Evolutionary conservation across 2,888 invertebrate species (phyloP), one percentile per base, ranked within the genome.

Genomic region (Agrochola lota): DNA sequence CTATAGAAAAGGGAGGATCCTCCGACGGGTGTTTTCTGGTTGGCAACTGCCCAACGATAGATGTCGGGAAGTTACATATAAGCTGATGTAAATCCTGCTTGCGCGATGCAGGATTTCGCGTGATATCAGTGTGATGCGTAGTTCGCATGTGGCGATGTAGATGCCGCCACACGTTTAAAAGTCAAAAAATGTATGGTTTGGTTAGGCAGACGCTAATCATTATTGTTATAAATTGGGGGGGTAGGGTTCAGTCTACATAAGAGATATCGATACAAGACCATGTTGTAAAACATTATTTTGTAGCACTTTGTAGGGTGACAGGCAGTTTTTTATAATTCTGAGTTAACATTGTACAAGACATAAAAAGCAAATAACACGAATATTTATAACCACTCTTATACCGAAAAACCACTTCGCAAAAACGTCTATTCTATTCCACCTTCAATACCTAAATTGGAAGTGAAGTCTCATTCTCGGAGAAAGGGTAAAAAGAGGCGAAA

Each of bases 401-500:
- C 30, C 9, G 40, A 64, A 59, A 62, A 79, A 30, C 12, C 15
- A 62, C 30, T 70, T 17, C 40, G 23, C 20, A 68, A 52, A 66
- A 67, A 43, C 40, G 1, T 26, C 5, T 30, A 46, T 67, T 68
- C 30, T 59, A 49, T 30, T 68, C 15, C 23, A 26, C 12, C 8
- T 26, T 57, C 35, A 64, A 83, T 12, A 20, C 11, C 43, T 60
- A 70, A 81, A 85, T 73, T 82, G 57, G 80, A 70, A 85, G 3
- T 70, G 55, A 75, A 52, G 68, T 66, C 49, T 83, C 12, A 60
- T 60, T 68, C 60, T 5, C 57, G 20, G n/a, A 55, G 80, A 66
- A 67, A 75, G 64, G 57, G 74, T 55, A 59, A 71, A 85, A 85
- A 74, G 76, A 63, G 40, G 63, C n/a, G 40, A 62, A 81, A 72